These are phyloP conservation scores for Donacobius atricapilla DNA, from an alignment of 2,113 vertebrate genomes.

Conservation along the genomic window DNA sequence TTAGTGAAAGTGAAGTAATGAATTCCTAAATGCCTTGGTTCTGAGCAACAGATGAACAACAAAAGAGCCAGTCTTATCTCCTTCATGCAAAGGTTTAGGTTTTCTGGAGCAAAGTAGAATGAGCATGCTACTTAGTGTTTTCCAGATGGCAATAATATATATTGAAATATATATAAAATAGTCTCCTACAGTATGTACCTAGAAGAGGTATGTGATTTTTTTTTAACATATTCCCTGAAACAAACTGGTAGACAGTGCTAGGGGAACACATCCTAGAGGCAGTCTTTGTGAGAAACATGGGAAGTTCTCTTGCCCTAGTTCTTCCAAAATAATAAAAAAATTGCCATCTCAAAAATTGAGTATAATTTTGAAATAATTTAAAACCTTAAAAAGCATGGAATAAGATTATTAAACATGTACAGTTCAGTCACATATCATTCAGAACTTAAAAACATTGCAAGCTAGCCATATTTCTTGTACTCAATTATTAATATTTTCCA, in stretches of 20 bases:
- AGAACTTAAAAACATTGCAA: background rate
- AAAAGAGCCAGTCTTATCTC: background rate
- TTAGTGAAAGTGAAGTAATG: background rate
- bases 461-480: background rate
- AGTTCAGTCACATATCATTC: background rate
- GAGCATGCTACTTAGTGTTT: background rate
- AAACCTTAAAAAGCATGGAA: background rate
- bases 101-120: background rate
- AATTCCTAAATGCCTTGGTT: background rate
- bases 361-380: background rate
- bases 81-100: constrained; percentile 24
- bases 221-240: background rate
- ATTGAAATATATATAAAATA: background rate
- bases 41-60: background rate
- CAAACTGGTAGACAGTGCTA: background rate
- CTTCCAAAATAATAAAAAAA: background rate
- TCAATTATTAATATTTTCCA: background rate
- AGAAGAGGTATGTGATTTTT: background rate
- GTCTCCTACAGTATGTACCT: background rate
- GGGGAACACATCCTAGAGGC: background rate
- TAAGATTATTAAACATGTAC: background rate
- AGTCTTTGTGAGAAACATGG: background rate
- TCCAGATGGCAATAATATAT: background rate
- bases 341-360: background rate
- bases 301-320: background rate